Evolutionary conservation across 2,888 invertebrate genomes (phyloP).

Genomic region (Eilema caniola): DNA sequence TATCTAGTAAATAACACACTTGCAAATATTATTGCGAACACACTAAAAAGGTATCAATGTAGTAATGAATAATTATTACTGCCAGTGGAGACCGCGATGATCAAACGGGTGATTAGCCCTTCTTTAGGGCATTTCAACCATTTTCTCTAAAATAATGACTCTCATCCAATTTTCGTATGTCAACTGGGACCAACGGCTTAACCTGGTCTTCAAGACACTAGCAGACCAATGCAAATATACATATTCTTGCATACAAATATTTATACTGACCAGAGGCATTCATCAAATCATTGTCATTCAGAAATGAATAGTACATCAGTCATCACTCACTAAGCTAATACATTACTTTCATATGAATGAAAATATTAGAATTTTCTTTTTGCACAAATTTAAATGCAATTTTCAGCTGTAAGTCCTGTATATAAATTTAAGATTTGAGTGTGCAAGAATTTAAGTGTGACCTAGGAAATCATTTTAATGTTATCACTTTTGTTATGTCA

Average conservation of each 20-base stretch:
- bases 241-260: no score
- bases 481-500: slow-evolving; percentile 5
- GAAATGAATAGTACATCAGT: background rate
- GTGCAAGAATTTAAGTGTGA: background rate
- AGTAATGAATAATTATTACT: no score
- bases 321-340: background rate
- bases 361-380: background rate
- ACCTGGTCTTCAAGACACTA: no score
- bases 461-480: background rate
- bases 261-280: no score
- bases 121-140: no score
- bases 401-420: background rate
- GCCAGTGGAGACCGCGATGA: no score
- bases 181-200: no score
- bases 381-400: background rate
- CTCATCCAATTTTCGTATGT: no score
- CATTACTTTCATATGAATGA: background rate
- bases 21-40: background rate
- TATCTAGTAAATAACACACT: background rate
- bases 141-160: no score
- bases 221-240: no score
- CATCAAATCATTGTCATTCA: no score
- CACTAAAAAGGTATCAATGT: background rate
- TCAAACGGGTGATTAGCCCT: no score
- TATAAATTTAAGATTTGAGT: slow-evolving; percentile 3